These are phyloP conservation scores for Cacoxenus indagator DNA, from an alignment of 2,888 invertebrate genomes.

Conservation along the genomic window DNA sequence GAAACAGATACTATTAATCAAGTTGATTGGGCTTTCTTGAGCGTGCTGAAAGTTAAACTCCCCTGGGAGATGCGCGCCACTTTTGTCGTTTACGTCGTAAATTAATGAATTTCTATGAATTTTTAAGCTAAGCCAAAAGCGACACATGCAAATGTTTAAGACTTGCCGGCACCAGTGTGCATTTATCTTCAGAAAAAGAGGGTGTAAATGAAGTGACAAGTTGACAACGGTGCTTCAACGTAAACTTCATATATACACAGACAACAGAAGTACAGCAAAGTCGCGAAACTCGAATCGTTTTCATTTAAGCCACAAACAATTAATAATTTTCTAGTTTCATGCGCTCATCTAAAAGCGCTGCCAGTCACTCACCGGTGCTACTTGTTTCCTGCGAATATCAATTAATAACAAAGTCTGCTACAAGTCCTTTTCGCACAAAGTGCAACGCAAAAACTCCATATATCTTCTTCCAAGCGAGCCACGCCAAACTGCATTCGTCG, in stretches of 20 bases:
- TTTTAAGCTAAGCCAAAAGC: not conserved
- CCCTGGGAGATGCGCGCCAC: not conserved
- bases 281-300: not conserved
- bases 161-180: not conserved
- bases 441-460: slow-evolving; percentile 47
- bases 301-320: not conserved
- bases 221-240: slow-evolving; percentile 13
- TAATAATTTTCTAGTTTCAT: slow-evolving; percentile 12
- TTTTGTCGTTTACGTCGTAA: not conserved
- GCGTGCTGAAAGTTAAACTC: slow-evolving; percentile 9
- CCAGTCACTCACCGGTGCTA: not conserved
- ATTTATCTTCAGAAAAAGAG: not conserved
- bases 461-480: slow-evolving; percentile 40
- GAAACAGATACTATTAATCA: slow-evolving; percentile 53
- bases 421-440: not conserved
- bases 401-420: slow-evolving; percentile 30
- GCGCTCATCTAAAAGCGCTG: slow-evolving; percentile 56
- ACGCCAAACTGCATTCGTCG: slow-evolving; percentile 17
- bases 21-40: slow-evolving; percentile 44
- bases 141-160: not conserved
- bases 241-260: not conserved
- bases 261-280: not conserved
- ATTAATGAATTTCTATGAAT: slow-evolving; percentile 19
- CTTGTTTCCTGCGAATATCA: slow-evolving; percentile 39
- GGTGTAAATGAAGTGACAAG: slow-evolving; percentile 14